Percentiles rank a stretch among this genome's conserved stretches.
These are phyloP conservation scores for Oscheius sp. DNA, from an alignment of 2,888 invertebrate species.

Conservation along the genomic window DNA sequence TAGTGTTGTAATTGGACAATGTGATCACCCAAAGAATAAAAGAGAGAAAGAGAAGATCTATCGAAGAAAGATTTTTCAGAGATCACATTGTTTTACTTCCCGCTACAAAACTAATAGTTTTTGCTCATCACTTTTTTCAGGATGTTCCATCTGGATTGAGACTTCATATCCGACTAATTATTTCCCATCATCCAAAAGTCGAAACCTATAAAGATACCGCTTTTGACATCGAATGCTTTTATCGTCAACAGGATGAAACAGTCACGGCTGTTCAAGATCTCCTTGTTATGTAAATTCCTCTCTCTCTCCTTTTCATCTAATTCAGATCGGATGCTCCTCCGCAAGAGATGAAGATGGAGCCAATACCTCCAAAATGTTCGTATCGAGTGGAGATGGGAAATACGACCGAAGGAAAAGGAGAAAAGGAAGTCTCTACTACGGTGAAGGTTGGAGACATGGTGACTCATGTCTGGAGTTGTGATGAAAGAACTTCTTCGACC, in stretches of 20 bases:
- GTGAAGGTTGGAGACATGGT: conserved; percentile 26
- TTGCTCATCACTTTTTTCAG: conserved; percentile 17
- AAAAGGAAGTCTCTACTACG: neutral
- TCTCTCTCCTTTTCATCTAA: neutral
- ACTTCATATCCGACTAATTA: conserved; percentile 17
- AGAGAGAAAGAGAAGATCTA: neutral
- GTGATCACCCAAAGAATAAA: no score
- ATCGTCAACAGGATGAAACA: neutral
- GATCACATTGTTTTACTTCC: no score
- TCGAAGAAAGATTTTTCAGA: no score
- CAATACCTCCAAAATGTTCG: conserved; percentile 16
- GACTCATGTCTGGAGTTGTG: conserved; percentile 29
- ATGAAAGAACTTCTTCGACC: neutral
- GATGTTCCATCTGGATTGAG: conserved; percentile 14
- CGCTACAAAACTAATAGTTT: no score
- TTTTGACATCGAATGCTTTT: conserved; percentile 30
- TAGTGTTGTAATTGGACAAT: no score
- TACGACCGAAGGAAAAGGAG: neutral
- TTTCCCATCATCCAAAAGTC: conserved; percentile 28
- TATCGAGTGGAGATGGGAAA: conserved; percentile 26
- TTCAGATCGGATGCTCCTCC: conserved; percentile 14
- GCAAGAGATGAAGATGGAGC: conserved; percentile 17
- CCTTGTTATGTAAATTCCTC: neutral
- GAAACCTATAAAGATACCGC: conserved; percentile 29
- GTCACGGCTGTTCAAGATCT: conserved; percentile 1